Evolutionary conservation across 2,797 vertebrate species (phyloP).

Genomic region (Amazona ochrocephala): DNA sequence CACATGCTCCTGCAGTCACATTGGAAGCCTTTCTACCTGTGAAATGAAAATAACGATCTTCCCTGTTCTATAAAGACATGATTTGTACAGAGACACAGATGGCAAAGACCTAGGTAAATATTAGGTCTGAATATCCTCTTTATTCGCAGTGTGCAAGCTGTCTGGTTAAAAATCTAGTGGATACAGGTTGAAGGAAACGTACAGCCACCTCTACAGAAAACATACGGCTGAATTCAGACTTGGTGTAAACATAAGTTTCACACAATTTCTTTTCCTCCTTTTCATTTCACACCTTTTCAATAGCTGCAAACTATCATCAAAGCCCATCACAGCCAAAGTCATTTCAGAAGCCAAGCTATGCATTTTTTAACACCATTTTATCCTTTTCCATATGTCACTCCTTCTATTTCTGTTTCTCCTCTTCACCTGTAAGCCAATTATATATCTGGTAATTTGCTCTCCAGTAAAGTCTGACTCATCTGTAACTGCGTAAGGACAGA

Average conservation of each 20-base stretch:
- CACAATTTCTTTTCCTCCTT: slow-evolving; percentile 23
- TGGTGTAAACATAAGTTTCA: slow-evolving; percentile 58
- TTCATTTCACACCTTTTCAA: slow-evolving; percentile 58
- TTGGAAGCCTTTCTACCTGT: not conserved
- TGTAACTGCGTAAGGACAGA: not conserved
- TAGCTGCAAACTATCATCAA: slow-evolving; percentile 42
- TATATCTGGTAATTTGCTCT: slow-evolving; percentile 20
- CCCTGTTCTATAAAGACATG: not conserved
- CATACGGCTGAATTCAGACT: slow-evolving; percentile 58
- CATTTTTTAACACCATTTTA: slow-evolving; percentile 47
- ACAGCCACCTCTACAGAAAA: slow-evolving; percentile 47
- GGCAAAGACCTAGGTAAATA: not conserved
- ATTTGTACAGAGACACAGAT: not conserved
- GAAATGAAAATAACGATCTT: not conserved
- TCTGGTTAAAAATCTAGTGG: not conserved
- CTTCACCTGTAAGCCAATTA: slow-evolving; percentile 51
- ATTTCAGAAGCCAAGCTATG: slow-evolving; percentile 46
- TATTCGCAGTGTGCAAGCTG: not conserved
- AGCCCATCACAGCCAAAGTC: slow-evolving; percentile 9
- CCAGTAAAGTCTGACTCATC: slow-evolving; percentile 40
- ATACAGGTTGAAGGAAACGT: not conserved
- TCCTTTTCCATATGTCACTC: slow-evolving; percentile 57
- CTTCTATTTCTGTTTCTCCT: slow-evolving; percentile 52
- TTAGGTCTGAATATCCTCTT: not conserved
- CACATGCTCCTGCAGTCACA: not conserved